Conservation (phyloP, 1,140 invertebrate species). For the Carposina sasakii region DNA sequence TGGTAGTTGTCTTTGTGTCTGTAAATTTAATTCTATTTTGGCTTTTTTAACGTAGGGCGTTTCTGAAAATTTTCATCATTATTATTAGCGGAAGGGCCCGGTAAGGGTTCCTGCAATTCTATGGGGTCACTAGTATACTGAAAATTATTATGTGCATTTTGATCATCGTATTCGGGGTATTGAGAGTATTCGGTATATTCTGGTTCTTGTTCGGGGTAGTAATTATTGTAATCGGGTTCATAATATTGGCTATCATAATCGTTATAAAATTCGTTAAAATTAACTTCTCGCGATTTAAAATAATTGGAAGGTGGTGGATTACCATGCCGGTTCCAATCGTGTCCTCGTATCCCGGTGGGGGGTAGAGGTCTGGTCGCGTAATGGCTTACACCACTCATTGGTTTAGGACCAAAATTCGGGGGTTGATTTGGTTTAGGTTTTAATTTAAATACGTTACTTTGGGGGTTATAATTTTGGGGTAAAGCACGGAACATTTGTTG, state of each 20-base stretch:
- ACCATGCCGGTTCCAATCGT: neutral
- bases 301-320: conserved; percentile 1
- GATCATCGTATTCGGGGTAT: neutral
- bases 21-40: no score
- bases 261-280: neutral
- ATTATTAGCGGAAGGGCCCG: neutral
- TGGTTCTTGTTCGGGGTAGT: neutral
- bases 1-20: no score
- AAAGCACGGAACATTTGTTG: conserved; percentile 1
- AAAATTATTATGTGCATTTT: neutral
- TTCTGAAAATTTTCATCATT: no score
- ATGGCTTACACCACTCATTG: conserved; percentile 1
- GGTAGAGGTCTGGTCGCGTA: neutral
- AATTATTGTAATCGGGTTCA: neutral
- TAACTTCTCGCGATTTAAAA: neutral
- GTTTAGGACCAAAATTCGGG: neutral
- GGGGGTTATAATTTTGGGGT: neutral
- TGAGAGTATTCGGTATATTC: neutral
- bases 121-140: neutral
- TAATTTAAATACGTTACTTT: neutral
- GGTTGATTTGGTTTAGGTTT: no score
- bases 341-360: neutral
- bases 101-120: neutral
- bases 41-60: no score
- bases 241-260: neutral